phyloP scores from a whole-genome alignment of 1,140 invertebrate species.

The Drosophila albomicans region DNA sequence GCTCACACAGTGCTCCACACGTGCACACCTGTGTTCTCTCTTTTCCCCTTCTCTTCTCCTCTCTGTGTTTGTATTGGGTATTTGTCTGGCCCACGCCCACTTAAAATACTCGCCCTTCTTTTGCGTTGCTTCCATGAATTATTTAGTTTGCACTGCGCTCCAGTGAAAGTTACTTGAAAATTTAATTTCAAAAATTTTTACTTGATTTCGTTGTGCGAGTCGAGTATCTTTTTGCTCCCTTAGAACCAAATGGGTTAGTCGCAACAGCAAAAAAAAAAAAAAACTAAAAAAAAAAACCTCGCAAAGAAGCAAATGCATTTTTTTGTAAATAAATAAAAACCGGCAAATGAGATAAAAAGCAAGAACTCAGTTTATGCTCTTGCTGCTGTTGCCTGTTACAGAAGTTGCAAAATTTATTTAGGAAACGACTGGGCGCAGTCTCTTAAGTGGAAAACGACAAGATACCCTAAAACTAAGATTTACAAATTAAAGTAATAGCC shows the following conservation, averaged over 20 bases:
- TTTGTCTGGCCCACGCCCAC: constrained; percentile 28
- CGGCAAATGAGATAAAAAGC: constrained; percentile 56
- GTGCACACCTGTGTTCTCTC: constrained; percentile 44
- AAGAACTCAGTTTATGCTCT: constrained; percentile 40
- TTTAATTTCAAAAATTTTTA: constrained; percentile 76
- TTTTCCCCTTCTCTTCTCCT: background rate
- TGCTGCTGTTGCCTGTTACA: constrained; percentile 15
- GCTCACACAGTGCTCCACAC: constrained; percentile 39
- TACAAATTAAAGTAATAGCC: background rate
- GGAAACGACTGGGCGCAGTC: background rate
- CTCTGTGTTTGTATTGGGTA: constrained; percentile 38
- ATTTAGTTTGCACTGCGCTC: constrained; percentile 80
- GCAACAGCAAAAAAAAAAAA: constrained; percentile 8
- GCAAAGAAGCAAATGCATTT: constrained; percentile 60
- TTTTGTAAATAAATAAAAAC: constrained; percentile 69
- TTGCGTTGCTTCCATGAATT: constrained; percentile 65
- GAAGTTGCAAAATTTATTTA: constrained; percentile 66
- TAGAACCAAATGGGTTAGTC: constrained; percentile 29
- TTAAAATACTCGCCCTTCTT: constrained; percentile 26
- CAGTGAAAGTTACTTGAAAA: constrained; percentile 81
- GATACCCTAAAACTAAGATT: background rate
- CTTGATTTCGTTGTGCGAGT: constrained; percentile 20
- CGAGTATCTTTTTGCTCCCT: constrained; percentile 12
- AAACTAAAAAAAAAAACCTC: background rate
- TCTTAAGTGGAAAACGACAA: background rate